phyloP scores from a whole-genome alignment of 1,140 invertebrate species.

The Zaprionus capensis region DNA sequence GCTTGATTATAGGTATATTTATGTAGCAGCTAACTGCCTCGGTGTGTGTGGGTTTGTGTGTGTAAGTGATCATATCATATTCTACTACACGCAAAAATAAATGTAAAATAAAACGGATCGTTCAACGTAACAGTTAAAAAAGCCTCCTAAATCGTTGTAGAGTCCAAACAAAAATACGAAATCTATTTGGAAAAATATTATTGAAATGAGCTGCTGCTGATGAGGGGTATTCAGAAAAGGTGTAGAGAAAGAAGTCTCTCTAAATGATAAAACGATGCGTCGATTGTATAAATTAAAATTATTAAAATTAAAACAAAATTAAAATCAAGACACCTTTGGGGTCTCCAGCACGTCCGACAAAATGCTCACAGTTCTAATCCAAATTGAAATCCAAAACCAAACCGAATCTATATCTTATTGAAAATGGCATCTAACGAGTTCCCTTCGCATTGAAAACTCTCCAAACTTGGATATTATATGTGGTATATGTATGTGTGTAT shows the following conservation, averaged over 20 bases:
- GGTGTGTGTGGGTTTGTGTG: slow-evolving; percentile 37
- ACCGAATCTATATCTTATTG: slow-evolving; percentile 25
- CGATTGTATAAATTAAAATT: slow-evolving; percentile 28
- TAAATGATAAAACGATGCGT: slow-evolving; percentile 37
- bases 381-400: slow-evolving; percentile 11
- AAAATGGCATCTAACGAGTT: slow-evolving; percentile 48
- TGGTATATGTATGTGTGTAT: slow-evolving; percentile 33
- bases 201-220: slow-evolving; percentile 7
- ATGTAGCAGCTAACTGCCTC: slow-evolving; percentile 34
- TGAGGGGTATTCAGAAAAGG: neutral
- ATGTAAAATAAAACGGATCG: neutral
- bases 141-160: slow-evolving; percentile 65
- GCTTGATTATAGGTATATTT: slow-evolving; percentile 64
- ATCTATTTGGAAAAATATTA: slow-evolving; percentile 10
- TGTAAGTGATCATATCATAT: slow-evolving; percentile 51
- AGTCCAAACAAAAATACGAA: slow-evolving; percentile 51
- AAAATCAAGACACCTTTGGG: slow-evolving; percentile 52
- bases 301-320: slow-evolving; percentile 60
- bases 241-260: neutral
- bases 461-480: slow-evolving; percentile 45
- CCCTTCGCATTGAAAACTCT: slow-evolving; percentile 46
- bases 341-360: slow-evolving; percentile 32
- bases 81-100: slow-evolving; percentile 23
- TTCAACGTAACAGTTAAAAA: slow-evolving; percentile 60
- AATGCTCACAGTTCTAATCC: slow-evolving; percentile 52